phyloP scores from a whole-genome alignment of 2,888 invertebrate species.

The Spilosoma lubricipeda region DNA sequence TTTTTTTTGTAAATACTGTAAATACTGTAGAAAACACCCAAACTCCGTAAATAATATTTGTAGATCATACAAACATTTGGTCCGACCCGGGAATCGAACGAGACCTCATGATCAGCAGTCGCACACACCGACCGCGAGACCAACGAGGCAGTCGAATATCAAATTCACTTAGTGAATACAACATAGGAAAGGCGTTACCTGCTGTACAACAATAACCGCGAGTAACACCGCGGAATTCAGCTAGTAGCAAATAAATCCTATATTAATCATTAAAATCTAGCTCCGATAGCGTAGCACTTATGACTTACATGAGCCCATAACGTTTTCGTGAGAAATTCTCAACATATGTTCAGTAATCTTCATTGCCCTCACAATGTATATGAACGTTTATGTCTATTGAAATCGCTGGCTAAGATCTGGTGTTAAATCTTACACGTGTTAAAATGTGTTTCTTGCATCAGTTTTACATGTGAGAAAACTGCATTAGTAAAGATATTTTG shows the following conservation, averaged over 20 bases:
- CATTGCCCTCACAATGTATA: conserved; percentile 1
- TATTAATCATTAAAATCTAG: background rate
- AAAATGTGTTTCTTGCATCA: background rate
- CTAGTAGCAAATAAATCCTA: background rate
- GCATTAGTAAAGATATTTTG: background rate
- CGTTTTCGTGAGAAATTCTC: conserved; percentile 7
- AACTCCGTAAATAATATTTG: too few species aligned
- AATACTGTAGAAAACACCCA: too few species aligned
- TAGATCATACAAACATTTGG: too few species aligned
- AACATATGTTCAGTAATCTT: conserved; percentile 1
- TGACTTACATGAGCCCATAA: background rate
- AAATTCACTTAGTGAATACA: too few species aligned
- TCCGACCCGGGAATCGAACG: too few species aligned
- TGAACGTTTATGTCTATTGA: background rate
- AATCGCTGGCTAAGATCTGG: conserved; percentile 2
- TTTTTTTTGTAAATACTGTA: too few species aligned
- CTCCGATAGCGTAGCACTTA: background rate
- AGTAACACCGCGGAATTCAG: too few species aligned
- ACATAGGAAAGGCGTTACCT: too few species aligned
- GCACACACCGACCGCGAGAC: too few species aligned
- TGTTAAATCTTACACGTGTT: background rate
- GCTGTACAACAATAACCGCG: too few species aligned
- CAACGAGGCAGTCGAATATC: too few species aligned
- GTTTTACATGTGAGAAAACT: background rate
- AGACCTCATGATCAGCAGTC: too few species aligned